Conservation (phyloP, 2,888 invertebrate genomes). For the Lasioglossum leucozonium region DNA sequence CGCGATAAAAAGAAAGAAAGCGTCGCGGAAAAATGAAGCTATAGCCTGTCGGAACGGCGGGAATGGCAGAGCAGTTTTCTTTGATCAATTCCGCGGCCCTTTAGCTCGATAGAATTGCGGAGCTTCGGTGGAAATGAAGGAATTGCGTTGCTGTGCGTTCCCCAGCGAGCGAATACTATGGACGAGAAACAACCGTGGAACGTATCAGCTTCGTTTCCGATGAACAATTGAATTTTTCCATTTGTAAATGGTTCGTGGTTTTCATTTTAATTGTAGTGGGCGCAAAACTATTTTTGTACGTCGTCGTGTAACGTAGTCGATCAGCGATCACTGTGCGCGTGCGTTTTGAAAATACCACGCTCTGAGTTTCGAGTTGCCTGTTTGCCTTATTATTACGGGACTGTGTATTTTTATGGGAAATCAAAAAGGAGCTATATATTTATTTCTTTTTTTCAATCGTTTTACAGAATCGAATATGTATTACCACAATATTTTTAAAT, state of each 20-base stretch:
- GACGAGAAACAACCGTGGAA: conserved; percentile 17
- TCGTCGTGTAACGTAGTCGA: not conserved
- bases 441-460: not conserved
- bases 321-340: not conserved
- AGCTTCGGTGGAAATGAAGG: conserved; percentile 31
- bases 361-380: not conserved
- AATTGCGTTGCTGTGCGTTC: not conserved
- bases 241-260: not conserved
- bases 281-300: not conserved
- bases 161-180: not conserved
- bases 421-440: not conserved
- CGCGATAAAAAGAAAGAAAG: conserved; percentile 18
- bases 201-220: not conserved
- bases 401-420: not conserved
- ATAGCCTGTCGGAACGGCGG: not conserved
- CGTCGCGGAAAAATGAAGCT: conserved; percentile 19
- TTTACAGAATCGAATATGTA: not conserved
- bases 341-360: too few species aligned
- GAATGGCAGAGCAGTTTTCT: conserved; percentile 15
- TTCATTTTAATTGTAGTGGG: not conserved
- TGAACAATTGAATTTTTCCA: not conserved
- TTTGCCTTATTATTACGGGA: not conserved
- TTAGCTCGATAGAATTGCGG: not conserved
- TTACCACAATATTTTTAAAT: not conserved
- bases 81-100: conserved; percentile 27